Percentiles rank a stretch among this genome's conserved stretches.
phyloP scores from a whole-genome alignment of 2,797 vertebrate species.

The Ataeniobius toweri region DNA sequence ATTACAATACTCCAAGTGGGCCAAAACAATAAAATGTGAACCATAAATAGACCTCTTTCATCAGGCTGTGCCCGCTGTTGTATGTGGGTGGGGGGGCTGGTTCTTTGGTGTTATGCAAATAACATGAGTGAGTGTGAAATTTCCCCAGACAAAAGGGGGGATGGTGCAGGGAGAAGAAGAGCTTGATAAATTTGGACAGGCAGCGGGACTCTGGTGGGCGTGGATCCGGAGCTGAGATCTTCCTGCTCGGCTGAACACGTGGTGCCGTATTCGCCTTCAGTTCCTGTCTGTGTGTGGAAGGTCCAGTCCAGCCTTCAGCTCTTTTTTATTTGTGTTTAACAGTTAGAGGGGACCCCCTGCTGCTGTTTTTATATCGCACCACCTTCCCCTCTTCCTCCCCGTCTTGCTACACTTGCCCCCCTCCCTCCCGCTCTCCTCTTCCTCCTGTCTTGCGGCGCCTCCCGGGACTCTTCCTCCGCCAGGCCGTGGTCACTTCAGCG shows the following conservation, averaged over 20 bases:
- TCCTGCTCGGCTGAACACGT: slow-evolving; percentile 81
- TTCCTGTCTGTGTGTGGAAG: slow-evolving; percentile 64
- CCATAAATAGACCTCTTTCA: slow-evolving; percentile 29
- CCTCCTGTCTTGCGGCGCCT: slow-evolving; percentile 22
- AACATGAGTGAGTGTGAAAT: slow-evolving; percentile 61
- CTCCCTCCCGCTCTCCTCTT: neutral
- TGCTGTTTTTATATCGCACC: slow-evolving; percentile 9
- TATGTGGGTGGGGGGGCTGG: slow-evolving; percentile 6
- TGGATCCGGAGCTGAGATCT: slow-evolving; percentile 57
- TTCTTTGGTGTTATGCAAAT: slow-evolving; percentile 72
- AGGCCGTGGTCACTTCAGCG: slow-evolving; percentile 61
- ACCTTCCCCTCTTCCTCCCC: slow-evolving; percentile 19
- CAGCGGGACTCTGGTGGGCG: slow-evolving; percentile 72
- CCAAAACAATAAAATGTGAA: slow-evolving; percentile 27
- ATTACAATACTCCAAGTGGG: neutral
- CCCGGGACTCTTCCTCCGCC: slow-evolving; percentile 49
- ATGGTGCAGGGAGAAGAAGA: slow-evolving; percentile 31
- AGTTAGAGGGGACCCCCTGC: slow-evolving; percentile 31
- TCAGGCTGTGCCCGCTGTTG: slow-evolving; percentile 23
- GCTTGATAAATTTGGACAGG: slow-evolving; percentile 47
- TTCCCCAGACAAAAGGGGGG: slow-evolving; percentile 65
- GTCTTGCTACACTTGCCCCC: neutral
- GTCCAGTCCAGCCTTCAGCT: slow-evolving; percentile 39
- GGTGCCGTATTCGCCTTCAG: slow-evolving; percentile 76
- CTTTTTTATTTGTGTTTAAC: slow-evolving; percentile 16